Evolutionary conservation across 2,113 vertebrate species (phyloP), one percentile per base, ranked within the genome.

Genomic region (Xiphorhynchus elegans): DNA sequence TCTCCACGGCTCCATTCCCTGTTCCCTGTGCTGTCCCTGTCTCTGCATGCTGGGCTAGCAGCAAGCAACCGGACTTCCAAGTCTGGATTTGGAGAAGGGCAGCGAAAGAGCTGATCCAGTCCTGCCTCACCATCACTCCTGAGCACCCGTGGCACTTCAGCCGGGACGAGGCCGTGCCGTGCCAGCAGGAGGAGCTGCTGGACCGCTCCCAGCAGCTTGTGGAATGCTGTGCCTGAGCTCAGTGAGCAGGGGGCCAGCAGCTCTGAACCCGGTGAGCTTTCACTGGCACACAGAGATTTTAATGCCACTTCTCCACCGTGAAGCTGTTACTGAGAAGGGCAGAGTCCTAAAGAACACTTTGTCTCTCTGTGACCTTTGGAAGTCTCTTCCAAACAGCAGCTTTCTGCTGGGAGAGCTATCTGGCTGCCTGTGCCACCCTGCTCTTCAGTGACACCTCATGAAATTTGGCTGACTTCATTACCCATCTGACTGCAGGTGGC

Each of bases 151-250:
- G 53, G 47, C 39, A 4, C 25, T 47, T 17, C 5, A 17, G 21
- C 26, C 23, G 66, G 20, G 19, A 6, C 8, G 6, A 63, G 76
- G 76, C 13, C 8, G 0, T 4, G 31, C 35, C 4, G 72, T 13
- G 85, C 94, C 96, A 15, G 95, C 89, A 97, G 97, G 94, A 46
- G 96, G 96, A 88, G 93, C 86, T 97, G 92, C 67, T 76, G 8
- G 4, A 46, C 70, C 5, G 0, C 80, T 77, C 11, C 1, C 79
- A 33, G 78, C 63, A 5, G 24, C 33, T 39, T 10, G 8, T 26
- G 60, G 59, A 17, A 10, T 3, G 75, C 84, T 42, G 50, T 7
- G 50, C 67, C 56, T 46, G 29, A 50, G 18, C 67, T 33, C 33
- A 0, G 56, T 1, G 5, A 56, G 50, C 40, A 24, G 60, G 20